Evolutionary conservation across 2,797 vertebrate genomes (phyloP), one percentile per base, ranked within the genome.

Genomic region (Xenopus petersii): DNA sequence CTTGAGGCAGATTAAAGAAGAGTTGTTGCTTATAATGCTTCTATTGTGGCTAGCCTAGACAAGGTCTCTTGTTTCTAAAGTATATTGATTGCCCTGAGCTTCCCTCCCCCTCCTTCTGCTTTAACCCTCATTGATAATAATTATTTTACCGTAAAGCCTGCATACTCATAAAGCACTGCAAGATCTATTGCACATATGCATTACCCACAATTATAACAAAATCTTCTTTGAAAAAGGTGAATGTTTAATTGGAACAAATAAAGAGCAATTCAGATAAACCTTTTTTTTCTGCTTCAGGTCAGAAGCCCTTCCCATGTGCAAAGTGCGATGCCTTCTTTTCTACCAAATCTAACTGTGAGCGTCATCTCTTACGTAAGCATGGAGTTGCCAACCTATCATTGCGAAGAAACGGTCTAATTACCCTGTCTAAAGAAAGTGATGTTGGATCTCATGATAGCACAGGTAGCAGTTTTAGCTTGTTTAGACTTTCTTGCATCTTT

Each of bases 331-430:
- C 89, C 84, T 92, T 93, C 79, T 95, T 96, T 91, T 95, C 93
- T 84, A 94, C 94, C 83, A 95, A 96, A 86, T 95, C 89, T 75
- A 94, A 93, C 89, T 94, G 95, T 86, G 93, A 94, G 91, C 93
- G 94, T 77, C 95, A 96, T 90, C 93, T 96, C 85, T 92, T 95
- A 85, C 88, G 92, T 82, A 95, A 94, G 82, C 91, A 91, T 3
- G 92, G 93, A 78, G 88, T 93, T 77, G 90, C 91, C 68, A 92
- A 91, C 86, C 88, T 91, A 64, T 88, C 81, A 26, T 89, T 94
- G 83, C 86, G 93, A 58, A 93, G 92, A 84, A 95, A 93, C 67
- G 87, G 93, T 67, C 81, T 88, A 81, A 77, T 93, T 12, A 16
- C 75, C 58, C 90, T 86, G 82, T 49, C 78, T 79, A 90, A 90